phyloP scores from a whole-genome alignment of 2,113 vertebrate genomes.

The Rhombomys opimus region DNA sequence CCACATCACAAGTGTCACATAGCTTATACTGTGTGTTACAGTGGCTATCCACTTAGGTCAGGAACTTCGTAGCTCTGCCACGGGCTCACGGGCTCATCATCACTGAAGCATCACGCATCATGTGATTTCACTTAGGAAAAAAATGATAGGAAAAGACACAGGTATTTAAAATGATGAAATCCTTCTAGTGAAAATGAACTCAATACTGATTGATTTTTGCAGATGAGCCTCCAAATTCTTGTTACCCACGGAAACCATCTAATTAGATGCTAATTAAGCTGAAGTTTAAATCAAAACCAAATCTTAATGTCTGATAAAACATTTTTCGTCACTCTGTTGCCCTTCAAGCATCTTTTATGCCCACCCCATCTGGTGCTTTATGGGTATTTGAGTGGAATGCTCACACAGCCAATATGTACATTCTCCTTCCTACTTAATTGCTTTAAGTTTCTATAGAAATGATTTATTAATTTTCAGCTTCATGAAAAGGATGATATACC shows the following conservation, averaged over 20 bases:
- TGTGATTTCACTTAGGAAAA: slow-evolving; percentile 13
- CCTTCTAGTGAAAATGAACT: slow-evolving; percentile 53
- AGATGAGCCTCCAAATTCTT: neutral
- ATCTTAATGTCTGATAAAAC: slow-evolving; percentile 72
- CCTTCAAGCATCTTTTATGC: slow-evolving; percentile 54
- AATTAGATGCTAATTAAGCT: slow-evolving; percentile 69
- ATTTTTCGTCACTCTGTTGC: slow-evolving; percentile 44
- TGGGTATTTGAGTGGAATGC: neutral
- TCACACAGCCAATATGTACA: neutral
- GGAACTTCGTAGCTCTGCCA: neutral
- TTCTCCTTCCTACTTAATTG: slow-evolving; percentile 14
- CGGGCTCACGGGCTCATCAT: neutral
- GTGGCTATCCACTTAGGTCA: neutral
- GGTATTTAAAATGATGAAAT: slow-evolving; percentile 57
- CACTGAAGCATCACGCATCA: neutral
- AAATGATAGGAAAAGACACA: neutral
- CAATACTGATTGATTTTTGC: slow-evolving; percentile 42
- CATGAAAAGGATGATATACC: neutral
- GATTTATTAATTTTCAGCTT: neutral
- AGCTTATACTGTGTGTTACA: neutral
- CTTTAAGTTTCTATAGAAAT: neutral
- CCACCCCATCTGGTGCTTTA: neutral
- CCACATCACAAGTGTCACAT: neutral
- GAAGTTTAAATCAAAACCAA: slow-evolving; percentile 66
- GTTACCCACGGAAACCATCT: slow-evolving; percentile 28